A percentile compares a stretch with the other conserved stretches of the same genome.
These are phyloP conservation scores for Chiloscyllium punctatum DNA, from an alignment of 2,797 vertebrate species.

Conservation along the genomic window DNA sequence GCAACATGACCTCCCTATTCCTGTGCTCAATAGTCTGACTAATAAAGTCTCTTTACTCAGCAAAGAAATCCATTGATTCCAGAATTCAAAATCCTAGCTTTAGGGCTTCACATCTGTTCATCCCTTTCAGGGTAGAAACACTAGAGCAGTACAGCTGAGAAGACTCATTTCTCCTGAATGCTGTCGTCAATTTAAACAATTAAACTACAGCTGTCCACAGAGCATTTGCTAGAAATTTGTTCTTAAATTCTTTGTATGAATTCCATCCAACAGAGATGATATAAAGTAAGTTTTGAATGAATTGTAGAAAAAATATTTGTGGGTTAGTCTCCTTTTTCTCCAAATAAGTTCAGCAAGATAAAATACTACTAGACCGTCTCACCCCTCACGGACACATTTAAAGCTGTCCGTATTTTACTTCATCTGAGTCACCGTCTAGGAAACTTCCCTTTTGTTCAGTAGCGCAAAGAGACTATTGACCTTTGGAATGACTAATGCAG, in stretches of 20 bases:
- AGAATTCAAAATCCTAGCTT: neutral
- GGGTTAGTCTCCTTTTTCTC: neutral
- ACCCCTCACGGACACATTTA: neutral
- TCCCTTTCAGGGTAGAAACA: neutral
- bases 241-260: neutral
- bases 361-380: neutral
- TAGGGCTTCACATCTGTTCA: neutral
- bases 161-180: neutral
- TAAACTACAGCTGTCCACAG: neutral
- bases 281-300: neutral
- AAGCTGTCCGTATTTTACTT: neutral
- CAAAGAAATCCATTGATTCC: neutral
- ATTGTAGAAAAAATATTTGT: neutral
- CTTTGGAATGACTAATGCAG: neutral
- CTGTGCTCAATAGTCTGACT: too few relatives aligned
- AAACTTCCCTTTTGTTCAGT: neutral
- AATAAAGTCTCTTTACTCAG: too few relatives aligned
- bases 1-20: too few relatives aligned
- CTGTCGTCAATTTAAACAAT: neutral
- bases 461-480: neutral
- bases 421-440: neutral
- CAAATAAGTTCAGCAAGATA: neutral
- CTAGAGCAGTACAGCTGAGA: neutral
- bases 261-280: neutral
- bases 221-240: neutral